Base-by-base conservation (phyloP, 2,113 vertebrate species). In the Nannobrachium achirus region DNA sequence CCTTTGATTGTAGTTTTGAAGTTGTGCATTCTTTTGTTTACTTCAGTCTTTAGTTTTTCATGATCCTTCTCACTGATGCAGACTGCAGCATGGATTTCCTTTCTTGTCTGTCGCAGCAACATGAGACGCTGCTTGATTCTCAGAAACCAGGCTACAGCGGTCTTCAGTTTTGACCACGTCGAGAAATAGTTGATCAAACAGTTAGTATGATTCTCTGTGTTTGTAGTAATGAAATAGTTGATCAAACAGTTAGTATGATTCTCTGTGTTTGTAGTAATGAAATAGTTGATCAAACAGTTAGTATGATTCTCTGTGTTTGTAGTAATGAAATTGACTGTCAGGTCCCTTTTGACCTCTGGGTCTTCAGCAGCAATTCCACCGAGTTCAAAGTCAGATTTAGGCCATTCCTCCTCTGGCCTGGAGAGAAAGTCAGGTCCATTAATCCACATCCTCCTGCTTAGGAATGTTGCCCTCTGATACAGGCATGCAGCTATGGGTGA, bases 341-440 rank as follows among this genome's bases (percentile, higher is more conserved):
- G n/a, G n/a, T n/a, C n/a, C n/a, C n/a, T n/a, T n/a, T n/a, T n/a
- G n/a, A n/a, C n/a, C n/a, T n/a, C n/a, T n/a, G n/a, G n/a, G 42
- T 50, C 14, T 11, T 11, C 38, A 11, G 15, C 2, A 38, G 7
- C 15, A n/a, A 56, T 44, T 4, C n/a, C 13, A 7, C 25, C 58
- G 46, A 13, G 8, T n/a, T n/a, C n/a, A n/a, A n/a, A n/a, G n/a
- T n/a, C n/a, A n/a, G n/a, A n/a, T n/a, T n/a, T n/a, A n/a, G 50
- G 52, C 55, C 52, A 58, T 9, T 38, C 52, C 14, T 11, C 13
- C 10, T 71, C 20, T 63, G 56, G 8, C 19, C 11, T 42, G 7
- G 18, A 55, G 15, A 71, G 68, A 16, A 71, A 63, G 10, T 55
- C 49, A 5, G 58, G 58, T 16, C 61, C 62, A 72, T n/a, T 57